Evolutionary conservation across 2,797 vertebrate genomes (phyloP).

Genomic region (Notolepis coatsorum): DNA sequence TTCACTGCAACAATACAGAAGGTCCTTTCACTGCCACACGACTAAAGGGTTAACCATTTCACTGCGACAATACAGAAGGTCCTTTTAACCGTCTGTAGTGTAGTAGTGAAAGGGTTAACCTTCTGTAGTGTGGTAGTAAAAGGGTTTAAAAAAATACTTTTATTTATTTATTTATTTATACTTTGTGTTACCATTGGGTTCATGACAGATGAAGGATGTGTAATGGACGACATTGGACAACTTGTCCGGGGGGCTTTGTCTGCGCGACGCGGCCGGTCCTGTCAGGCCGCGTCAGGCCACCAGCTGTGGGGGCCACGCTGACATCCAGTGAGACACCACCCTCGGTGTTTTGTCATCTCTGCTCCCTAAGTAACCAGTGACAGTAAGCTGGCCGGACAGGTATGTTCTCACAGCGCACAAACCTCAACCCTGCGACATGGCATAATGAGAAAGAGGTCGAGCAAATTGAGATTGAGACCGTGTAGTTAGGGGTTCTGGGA

Average conservation of each 20-base stretch:
- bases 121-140: too few species aligned
- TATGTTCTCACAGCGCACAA: conserved; percentile 77
- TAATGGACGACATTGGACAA: conserved; percentile 78
- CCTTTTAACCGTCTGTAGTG: too few species aligned
- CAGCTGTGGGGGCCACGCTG: conserved; percentile 71
- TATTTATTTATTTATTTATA: neutral
- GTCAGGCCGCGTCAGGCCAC: conserved; percentile 77
- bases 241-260: conserved; percentile 69
- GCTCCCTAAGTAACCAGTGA: conserved; percentile 57
- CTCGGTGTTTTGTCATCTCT: conserved; percentile 79
- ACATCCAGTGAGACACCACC: conserved; percentile 80
- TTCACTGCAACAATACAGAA: too few species aligned
- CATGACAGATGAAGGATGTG: conserved; percentile 59
- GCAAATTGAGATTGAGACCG: conserved; percentile 30
- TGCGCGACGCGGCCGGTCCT: conserved; percentile 73
- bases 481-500: conserved; percentile 8
- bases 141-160: too few species aligned
- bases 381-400: conserved; percentile 71
- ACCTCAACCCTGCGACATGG: conserved; percentile 50
- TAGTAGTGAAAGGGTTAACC: too few species aligned
- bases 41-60: too few species aligned
- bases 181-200: conserved; percentile 41
- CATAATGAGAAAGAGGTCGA: conserved; percentile 22
- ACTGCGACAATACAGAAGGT: too few species aligned
- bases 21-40: too few species aligned